These are phyloP conservation scores for Delphinapterus leucas DNA, from an alignment of 2,113 vertebrate genomes.

Conservation along the genomic window DNA sequence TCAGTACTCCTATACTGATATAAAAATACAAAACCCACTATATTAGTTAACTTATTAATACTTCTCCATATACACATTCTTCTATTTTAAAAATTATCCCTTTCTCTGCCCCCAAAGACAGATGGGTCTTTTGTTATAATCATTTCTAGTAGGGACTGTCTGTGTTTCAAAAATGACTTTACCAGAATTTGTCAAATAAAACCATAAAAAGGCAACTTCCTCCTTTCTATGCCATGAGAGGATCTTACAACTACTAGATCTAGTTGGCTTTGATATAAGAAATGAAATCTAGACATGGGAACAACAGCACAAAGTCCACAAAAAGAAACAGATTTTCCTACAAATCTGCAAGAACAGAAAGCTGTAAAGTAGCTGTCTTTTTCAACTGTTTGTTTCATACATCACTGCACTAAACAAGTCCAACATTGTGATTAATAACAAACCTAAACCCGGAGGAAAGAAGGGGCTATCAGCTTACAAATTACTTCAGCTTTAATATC, in stretches of 20 bases:
- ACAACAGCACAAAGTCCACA: conserved; percentile 45
- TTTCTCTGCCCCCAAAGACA: not conserved
- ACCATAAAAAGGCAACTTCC: conserved; percentile 23
- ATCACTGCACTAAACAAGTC: conserved; percentile 51
- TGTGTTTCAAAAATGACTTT: conserved; percentile 53
- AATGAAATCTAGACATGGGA: conserved; percentile 42
- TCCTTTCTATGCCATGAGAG: not conserved
- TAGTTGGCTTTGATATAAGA: conserved; percentile 46
- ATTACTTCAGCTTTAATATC: conserved; percentile 69
- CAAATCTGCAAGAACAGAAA: conserved; percentile 61
- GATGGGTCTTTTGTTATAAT: not conserved
- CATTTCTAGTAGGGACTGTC: not conserved
- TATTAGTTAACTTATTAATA: conserved; percentile 33
- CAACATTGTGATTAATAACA: conserved; percentile 75
- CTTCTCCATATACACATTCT: not conserved
- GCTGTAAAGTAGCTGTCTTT: conserved; percentile 62
- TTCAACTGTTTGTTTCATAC: conserved; percentile 68
- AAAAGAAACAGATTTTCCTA: conserved; percentile 67
- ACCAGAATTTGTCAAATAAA: conserved; percentile 49
- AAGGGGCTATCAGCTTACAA: conserved; percentile 70
- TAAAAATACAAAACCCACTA: not conserved
- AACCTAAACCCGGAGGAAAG: conserved; percentile 67
- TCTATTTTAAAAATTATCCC: conserved; percentile 20
- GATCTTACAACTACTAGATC: conserved; percentile 27
- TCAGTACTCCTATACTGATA: not conserved